These are phyloP conservation scores for Austrofundulus limnaeus DNA, from an alignment of 2,113 vertebrate species.

Conservation along the genomic window DNA sequence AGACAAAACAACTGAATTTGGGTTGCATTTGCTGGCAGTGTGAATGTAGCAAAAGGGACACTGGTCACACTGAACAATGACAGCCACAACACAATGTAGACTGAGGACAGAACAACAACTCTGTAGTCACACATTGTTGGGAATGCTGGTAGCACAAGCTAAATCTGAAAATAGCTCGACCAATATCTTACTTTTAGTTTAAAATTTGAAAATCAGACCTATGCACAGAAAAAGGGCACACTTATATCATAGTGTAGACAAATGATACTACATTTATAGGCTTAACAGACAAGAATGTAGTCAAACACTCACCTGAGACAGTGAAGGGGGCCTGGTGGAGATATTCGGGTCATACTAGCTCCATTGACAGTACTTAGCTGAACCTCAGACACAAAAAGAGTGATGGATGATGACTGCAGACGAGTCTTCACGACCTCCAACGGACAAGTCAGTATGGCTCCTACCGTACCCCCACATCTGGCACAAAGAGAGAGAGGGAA, in stretches of 20 bases:
- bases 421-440: conserved; percentile 98
- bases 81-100: neutral
- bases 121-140: neutral
- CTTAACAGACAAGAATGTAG: neutral
- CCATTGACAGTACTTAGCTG: conserved; percentile 91
- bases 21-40: too few relatives aligned
- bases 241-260: neutral
- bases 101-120: neutral
- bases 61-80: conserved; percentile 23
- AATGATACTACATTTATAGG: neutral
- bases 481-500: conserved; percentile 8
- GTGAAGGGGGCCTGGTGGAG: conserved; percentile 92
- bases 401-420: conserved; percentile 93
- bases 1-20: too few relatives aligned
- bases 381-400: conserved; percentile 93
- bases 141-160: neutral
- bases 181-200: neutral
- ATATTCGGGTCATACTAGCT: conserved; percentile 85
- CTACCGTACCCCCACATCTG: conserved; percentile 97
- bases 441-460: conserved; percentile 97
- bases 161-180: neutral
- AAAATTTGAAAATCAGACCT: neutral
- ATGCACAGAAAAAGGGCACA: neutral
- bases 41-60: neutral
- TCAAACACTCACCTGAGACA: conserved; percentile 89